Percentiles rank a stretch among this genome's conserved stretches.
Conservation (phyloP, 2,113 vertebrate species). For the Ceratotherium simum region DNA sequence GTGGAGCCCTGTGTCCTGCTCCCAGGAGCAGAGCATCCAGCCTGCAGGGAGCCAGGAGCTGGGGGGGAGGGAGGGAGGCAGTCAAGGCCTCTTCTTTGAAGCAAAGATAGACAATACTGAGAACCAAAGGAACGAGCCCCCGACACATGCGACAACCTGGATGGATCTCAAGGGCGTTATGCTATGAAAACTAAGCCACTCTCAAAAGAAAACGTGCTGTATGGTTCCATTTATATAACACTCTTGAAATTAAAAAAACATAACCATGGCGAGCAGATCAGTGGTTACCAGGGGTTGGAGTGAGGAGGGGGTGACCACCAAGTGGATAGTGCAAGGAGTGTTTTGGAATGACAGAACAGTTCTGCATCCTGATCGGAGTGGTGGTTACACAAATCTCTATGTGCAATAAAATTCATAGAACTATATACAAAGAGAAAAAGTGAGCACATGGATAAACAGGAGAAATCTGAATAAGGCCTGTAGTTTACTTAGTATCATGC, state of each 20-base stretch:
- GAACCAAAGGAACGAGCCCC: neutral
- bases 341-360: too few species aligned
- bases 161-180: neutral
- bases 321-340: too few species aligned
- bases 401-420: neutral
- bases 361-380: neutral
- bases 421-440: neutral
- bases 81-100: neutral
- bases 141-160: neutral
- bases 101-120: neutral
- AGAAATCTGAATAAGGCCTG: neutral
- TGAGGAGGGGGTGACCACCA: neutral
- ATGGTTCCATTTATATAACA: neutral
- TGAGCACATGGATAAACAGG: neutral
- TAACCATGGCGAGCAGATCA: neutral
- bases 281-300: neutral
- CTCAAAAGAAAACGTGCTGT: neutral
- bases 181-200: neutral
- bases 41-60: neutral
- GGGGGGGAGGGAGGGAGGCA: neutral
- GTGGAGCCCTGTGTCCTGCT: neutral
- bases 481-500: accelerated
- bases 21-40: neutral
- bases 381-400: neutral
- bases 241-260: neutral